Percentiles rank a stretch among this genome's conserved stretches.
These are phyloP conservation scores for Euleptes europaea DNA, from an alignment of 2,113 vertebrate species.

Conservation along the genomic window DNA sequence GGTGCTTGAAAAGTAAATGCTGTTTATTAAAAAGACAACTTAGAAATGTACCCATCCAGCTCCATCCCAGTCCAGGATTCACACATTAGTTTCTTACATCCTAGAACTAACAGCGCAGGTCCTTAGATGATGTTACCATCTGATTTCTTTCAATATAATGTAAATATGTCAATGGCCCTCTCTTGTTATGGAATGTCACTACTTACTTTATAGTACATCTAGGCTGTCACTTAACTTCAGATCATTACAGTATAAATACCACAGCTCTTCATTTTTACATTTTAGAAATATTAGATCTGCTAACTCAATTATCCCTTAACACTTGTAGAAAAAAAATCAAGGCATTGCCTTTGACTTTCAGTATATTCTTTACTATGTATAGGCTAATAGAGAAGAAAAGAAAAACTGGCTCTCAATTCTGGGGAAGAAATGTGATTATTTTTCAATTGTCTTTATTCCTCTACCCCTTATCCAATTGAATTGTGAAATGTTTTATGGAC, in stretches of 20 bases:
- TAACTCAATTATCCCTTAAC: slow-evolving; percentile 36
- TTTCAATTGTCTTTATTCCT: neutral
- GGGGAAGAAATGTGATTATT: slow-evolving; percentile 39
- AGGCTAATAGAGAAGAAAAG: slow-evolving; percentile 36
- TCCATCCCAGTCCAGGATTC: neutral
- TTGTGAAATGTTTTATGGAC: slow-evolving; percentile 34
- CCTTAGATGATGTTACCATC: neutral
- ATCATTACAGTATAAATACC: neutral
- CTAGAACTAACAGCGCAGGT: neutral
- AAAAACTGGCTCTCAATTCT: slow-evolving; percentile 37
- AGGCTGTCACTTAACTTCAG: neutral
- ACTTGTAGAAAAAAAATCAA: slow-evolving; percentile 13
- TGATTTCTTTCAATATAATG: neutral
- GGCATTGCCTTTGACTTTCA: slow-evolving; percentile 45
- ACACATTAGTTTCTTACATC: neutral
- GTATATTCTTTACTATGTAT: slow-evolving; percentile 34
- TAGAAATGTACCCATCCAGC: neutral
- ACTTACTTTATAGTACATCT: neutral
- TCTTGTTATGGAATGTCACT: neutral
- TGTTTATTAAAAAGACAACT: too few species aligned
- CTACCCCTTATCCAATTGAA: slow-evolving; percentile 18
- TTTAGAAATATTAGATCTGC: slow-evolving; percentile 24
- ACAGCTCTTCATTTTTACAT: neutral
- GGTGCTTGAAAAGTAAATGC: too few species aligned
- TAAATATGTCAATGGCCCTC: neutral